Conservation (phyloP, 2,113 vertebrate genomes). For the Pseudopodoces humilis region DNA sequence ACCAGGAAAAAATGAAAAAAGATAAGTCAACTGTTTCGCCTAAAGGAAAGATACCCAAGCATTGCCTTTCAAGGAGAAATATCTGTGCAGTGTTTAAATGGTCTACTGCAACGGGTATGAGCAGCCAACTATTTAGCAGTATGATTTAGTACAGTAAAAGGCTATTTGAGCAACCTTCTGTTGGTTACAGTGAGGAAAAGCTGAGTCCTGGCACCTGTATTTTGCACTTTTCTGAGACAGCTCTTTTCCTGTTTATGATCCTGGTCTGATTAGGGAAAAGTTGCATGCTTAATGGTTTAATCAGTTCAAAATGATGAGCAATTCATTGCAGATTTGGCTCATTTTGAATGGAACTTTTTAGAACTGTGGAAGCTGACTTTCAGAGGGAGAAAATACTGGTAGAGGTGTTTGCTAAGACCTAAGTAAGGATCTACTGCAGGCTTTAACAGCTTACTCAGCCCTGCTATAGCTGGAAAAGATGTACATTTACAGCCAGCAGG, state of each 20-base stretch:
- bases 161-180: neutral
- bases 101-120: neutral
- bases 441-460: neutral
- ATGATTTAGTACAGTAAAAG: neutral
- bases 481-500: neutral
- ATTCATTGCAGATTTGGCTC: neutral
- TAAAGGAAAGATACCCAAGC: neutral
- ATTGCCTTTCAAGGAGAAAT: neutral
- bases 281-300: neutral
- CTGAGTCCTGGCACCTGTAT: neutral
- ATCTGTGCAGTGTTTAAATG: neutral
- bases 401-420: neutral
- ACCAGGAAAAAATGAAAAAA: neutral
- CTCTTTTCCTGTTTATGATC: neutral
- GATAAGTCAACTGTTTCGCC: neutral
- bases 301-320: neutral
- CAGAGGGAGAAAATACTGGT: neutral
- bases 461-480: neutral
- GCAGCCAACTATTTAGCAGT: neutral
- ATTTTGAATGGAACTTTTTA: neutral
- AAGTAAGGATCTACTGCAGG: neutral
- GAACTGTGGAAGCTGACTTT: neutral
- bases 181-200: neutral
- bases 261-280: neutral
- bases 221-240: neutral